phyloP scores from a whole-genome alignment of 2,113 vertebrate genomes.

The Pelvicachromis taeniatus region DNA sequence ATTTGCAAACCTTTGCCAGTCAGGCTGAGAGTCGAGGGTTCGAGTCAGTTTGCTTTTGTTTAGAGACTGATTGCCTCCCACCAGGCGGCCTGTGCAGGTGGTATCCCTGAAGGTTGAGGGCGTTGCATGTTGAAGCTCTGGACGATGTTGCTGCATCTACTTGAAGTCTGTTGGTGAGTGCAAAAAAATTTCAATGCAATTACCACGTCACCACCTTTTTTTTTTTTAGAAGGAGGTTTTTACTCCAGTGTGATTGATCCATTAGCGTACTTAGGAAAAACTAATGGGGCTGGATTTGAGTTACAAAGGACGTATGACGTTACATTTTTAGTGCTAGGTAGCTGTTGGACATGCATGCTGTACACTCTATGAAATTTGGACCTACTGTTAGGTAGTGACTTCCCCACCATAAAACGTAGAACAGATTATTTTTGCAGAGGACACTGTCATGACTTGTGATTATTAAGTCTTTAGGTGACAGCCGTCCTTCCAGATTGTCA shows the following conservation, averaged over 20 bases:
- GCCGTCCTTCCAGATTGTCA: not conserved
- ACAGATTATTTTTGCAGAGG: no score
- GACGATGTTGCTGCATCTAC: fast-evolving
- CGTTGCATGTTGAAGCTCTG: not conserved
- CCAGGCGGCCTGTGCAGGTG: not conserved
- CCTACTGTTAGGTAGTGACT: not conserved
- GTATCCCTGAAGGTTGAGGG: not conserved
- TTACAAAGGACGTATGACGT: not conserved
- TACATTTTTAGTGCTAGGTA: fast-evolving
- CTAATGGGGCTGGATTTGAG: not conserved
- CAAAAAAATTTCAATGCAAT: not conserved
- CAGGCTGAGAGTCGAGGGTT: not conserved
- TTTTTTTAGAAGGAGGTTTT: not conserved
- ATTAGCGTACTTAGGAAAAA: not conserved
- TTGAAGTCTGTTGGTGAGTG: not conserved
- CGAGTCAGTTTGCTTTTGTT: fast-evolving
- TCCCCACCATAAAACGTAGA: not conserved
- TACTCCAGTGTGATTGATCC: not conserved
- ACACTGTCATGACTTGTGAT: no score
- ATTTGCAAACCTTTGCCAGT: not conserved
- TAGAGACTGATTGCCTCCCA: not conserved
- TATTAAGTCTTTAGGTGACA: not conserved
- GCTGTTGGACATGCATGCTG: not conserved
- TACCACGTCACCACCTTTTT: not conserved
- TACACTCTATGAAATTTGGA: not conserved